Base-by-base conservation (phyloP, 2,888 invertebrate species). In the Smittia aterrima region DNA sequence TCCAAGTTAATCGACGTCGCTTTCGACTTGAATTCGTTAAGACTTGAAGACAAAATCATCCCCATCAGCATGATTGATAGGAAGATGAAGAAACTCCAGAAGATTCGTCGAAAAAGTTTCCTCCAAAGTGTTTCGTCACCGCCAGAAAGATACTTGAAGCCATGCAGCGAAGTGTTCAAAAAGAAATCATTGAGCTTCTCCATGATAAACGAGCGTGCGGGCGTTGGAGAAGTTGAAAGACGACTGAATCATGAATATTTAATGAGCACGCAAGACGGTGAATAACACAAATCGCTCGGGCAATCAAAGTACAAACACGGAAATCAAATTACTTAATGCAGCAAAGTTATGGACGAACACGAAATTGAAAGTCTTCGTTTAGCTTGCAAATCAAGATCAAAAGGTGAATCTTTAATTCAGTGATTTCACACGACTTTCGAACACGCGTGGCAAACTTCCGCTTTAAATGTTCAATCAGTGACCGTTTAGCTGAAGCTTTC, bases 231-330 rank as follows among this genome's bases (percentile, higher is more conserved):
- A 18, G 58, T 22, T 22, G 2, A 13, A 58, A 58, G 58, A 13
- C 58, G 4, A 58, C 58, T 58, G n/a, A 58, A 22, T 58, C 58
- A 58, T 58, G 58, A 58, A 58, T 58, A 58, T 20, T 58, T 58
- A 22, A 58, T 58, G 22, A 22, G 20, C 58, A 22, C 22, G 58
- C 16, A 47, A 47, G 32, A 32, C 32, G 32, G 4, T 32, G 9
- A 32, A 32, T 9, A 32, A 9, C 32, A n/a, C n/a, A n/a, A n/a
- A n/a, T n/a, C n/a, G n/a, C n/a, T n/a, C n/a, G n/a, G n/a, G n/a
- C n/a, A n/a, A n/a, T n/a, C n/a, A n/a, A n/a, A n/a, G n/a, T n/a
- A n/a, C n/a, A n/a, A n/a, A n/a, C n/a, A n/a, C n/a, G n/a, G n/a
- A n/a, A n/a, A n/a, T n/a, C n/a, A n/a, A n/a, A n/a, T n/a, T n/a